Conservation (phyloP, 2,888 invertebrate species). For the Leucophenga montana region DNA sequence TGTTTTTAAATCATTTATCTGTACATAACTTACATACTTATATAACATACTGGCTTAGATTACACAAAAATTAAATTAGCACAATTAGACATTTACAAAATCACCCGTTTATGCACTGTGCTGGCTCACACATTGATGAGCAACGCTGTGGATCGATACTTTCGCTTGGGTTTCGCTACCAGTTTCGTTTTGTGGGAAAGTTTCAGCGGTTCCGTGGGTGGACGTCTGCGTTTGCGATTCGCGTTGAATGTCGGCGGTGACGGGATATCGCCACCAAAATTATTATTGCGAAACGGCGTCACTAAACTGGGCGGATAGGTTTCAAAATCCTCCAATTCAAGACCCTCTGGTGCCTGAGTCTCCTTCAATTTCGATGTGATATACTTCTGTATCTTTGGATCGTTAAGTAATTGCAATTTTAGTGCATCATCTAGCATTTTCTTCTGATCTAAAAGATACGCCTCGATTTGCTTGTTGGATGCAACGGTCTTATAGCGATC, state of each 20-base stretch:
- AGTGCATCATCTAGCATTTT: slow-evolving; percentile 65
- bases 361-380: slow-evolving; percentile 60
- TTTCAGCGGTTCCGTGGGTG: slow-evolving; percentile 51
- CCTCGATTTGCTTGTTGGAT: slow-evolving; percentile 67
- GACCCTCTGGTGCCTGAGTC: slow-evolving; percentile 48
- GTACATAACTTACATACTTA: not conserved
- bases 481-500: slow-evolving; percentile 66
- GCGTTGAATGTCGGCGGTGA: slow-evolving; percentile 44
- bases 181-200: slow-evolving; percentile 54
- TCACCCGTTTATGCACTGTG: not conserved
- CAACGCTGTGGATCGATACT: slow-evolving; percentile 65
- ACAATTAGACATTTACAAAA: slow-evolving; percentile 39
- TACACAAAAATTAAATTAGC: not conserved
- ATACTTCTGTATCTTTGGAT: slow-evolving; percentile 65
- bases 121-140: slow-evolving; percentile 59
- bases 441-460: slow-evolving; percentile 66
- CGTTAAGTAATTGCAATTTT: slow-evolving; percentile 62
- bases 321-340: slow-evolving; percentile 63
- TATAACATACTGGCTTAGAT: not conserved
- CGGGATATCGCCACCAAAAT: slow-evolving; percentile 43
- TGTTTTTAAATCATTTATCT: not conserved
- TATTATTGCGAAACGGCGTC: slow-evolving; percentile 42
- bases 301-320: slow-evolving; percentile 57
- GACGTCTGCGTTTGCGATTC: slow-evolving; percentile 57
- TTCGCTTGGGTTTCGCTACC: slow-evolving; percentile 57